Conservation (phyloP, 2,113 vertebrate species). For the Ploceus nigricollis region DNA sequence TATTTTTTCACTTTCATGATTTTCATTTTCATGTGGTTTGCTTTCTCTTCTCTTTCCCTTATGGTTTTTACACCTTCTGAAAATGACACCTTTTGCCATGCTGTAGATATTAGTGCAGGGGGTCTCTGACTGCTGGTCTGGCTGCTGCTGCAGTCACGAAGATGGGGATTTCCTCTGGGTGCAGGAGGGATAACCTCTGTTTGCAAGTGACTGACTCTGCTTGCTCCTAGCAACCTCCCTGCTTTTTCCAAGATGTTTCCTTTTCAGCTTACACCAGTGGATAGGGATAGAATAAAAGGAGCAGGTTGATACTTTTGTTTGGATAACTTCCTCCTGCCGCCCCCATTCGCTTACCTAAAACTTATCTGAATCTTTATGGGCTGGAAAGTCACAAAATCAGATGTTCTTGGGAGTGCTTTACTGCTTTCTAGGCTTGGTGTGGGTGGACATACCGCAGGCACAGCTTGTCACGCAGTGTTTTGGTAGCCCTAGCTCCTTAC, state of each 20-base stretch:
- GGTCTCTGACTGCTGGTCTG: background rate
- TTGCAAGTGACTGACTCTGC: accelerated
- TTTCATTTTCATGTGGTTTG: background rate
- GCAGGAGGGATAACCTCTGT: background rate
- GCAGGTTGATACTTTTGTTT: background rate
- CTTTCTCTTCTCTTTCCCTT: background rate
- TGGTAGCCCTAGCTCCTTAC: constrained; percentile 23
- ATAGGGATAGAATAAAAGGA: background rate
- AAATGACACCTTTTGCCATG: background rate
- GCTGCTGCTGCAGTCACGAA: background rate
- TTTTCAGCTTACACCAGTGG: background rate
- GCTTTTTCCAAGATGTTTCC: background rate
- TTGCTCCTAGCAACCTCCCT: background rate
- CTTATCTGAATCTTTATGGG: background rate
- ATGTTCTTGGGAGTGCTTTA: background rate
- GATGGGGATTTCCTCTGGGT: background rate
- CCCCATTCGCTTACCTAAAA: background rate
- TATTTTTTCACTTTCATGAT: background rate
- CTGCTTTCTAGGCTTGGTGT: constrained; percentile 7
- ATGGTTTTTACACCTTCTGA: background rate
- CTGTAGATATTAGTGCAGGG: background rate
- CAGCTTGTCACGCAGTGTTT: background rate
- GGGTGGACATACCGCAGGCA: background rate
- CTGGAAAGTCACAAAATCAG: constrained; percentile 15
- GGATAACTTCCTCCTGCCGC: background rate